phyloP scores from a whole-genome alignment of 2,113 vertebrate species.

The Brevimyrus niger region DNA sequence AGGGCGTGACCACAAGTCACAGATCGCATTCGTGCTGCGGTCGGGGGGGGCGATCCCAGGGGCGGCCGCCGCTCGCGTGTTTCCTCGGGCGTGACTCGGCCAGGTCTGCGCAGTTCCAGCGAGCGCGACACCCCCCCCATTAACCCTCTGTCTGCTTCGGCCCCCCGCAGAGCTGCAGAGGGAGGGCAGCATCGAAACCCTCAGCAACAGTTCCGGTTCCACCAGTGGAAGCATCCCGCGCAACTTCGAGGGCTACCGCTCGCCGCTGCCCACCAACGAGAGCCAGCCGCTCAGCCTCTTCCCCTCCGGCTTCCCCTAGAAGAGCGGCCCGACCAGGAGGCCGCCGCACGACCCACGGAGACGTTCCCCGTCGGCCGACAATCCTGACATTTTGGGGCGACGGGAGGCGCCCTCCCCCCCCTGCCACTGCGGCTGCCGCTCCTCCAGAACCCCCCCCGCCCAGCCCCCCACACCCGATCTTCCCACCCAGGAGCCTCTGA shows the following conservation, averaged over 20 bases:
- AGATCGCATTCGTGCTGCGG: not conserved
- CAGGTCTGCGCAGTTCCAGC: not conserved
- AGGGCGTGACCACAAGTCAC: not conserved
- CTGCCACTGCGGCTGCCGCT: not conserved
- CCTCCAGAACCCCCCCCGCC: not conserved
- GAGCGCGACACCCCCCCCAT: not conserved
- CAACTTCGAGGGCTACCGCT: slow-evolving; percentile 91
- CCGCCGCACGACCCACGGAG: slow-evolving; percentile 5
- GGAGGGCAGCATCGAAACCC: slow-evolving; percentile 98
- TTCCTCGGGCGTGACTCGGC: not conserved
- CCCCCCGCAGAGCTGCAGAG: slow-evolving; percentile 80
- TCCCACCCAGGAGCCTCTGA: slow-evolving; percentile 1
- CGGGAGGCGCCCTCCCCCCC: not conserved
- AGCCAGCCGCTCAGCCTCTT: slow-evolving; percentile 95
- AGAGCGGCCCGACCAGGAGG: not conserved
- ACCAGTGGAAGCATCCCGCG: slow-evolving; percentile 96
- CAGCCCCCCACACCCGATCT: not conserved
- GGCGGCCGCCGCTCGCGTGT: not conserved
- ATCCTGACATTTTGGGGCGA: slow-evolving; percentile 9
- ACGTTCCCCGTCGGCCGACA: slow-evolving; percentile 10
- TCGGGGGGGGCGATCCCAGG: not conserved
- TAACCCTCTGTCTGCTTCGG: not conserved
- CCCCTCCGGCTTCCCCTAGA: slow-evolving; percentile 79
- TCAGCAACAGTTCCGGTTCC: slow-evolving; percentile 97
- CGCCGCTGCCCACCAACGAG: slow-evolving; percentile 90